phyloP scores from a whole-genome alignment of 2,888 invertebrate species.

The Glyphotaelius pellucidus region DNA sequence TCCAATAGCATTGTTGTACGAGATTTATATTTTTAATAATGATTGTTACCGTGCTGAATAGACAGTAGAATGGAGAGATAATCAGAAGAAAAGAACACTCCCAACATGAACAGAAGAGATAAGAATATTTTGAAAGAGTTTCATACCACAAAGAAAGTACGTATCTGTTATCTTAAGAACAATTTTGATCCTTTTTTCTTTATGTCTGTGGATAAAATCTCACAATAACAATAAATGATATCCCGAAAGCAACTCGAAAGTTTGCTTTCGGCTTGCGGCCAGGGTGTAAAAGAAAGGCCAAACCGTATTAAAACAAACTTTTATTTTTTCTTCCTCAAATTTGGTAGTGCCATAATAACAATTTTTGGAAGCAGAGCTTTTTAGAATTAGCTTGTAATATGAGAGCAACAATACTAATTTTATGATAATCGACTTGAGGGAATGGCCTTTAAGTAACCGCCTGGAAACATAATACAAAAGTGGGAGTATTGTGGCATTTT shows the following conservation, averaged over 20 bases:
- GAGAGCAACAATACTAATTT: neutral
- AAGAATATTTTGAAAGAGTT: neutral
- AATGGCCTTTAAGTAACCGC: neutral
- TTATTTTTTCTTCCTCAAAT: neutral
- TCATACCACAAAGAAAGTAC: neutral
- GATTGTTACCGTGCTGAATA: neutral
- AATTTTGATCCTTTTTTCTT: neutral
- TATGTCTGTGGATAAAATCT: neutral
- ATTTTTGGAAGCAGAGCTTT: neutral
- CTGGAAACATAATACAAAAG: neutral
- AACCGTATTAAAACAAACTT: neutral
- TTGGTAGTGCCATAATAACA: neutral
- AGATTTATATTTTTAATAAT: constrained; percentile 2
- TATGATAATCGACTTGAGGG: neutral
- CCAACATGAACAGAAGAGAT: neutral
- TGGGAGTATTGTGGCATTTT: neutral
- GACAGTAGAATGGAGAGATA: neutral
- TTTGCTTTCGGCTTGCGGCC: neutral
- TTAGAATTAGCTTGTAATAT: constrained; percentile 2
- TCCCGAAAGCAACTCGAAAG: neutral
- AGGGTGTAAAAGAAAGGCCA: neutral
- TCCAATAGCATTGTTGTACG: neutral
- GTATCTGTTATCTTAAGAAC: neutral
- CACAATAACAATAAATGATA: neutral
- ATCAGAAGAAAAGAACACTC: neutral